Evolutionary conservation across 2,888 invertebrate genomes (phyloP).

Genomic region (Drosophila infuscata): DNA sequence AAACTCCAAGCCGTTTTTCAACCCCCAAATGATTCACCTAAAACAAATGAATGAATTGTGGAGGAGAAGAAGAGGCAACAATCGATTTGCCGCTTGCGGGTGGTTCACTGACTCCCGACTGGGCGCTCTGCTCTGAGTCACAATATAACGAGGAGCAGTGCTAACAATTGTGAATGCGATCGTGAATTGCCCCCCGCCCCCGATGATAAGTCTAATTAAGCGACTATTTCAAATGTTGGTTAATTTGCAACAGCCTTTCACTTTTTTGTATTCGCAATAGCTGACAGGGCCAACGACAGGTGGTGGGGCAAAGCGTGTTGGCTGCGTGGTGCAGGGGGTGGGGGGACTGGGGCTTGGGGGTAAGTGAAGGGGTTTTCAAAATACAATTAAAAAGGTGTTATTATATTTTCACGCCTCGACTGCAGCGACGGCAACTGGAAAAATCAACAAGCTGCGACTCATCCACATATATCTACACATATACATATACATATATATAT

Average conservation of each 20-base stretch:
- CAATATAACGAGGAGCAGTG: conserved; percentile 46
- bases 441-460: conserved; percentile 61
- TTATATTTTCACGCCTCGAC: conserved; percentile 81
- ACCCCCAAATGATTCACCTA: not conserved
- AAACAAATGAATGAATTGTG: conserved; percentile 15
- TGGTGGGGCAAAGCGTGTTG: too few relatives aligned
- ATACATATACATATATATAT: not conserved
- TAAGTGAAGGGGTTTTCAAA: conserved; percentile 36
- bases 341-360: not conserved
- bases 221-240: conserved; percentile 54
- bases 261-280: conserved; percentile 36
- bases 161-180: conserved; percentile 51
- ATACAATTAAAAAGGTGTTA: conserved; percentile 76
- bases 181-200: conserved; percentile 41
- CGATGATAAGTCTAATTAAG: conserved; percentile 75
- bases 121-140: conserved; percentile 36
- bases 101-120: conserved; percentile 35
- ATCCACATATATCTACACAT: conserved; percentile 1
- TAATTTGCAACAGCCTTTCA: conserved; percentile 68
- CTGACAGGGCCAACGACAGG: not conserved
- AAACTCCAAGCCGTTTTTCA: not conserved
- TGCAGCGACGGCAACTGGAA: conserved; percentile 55
- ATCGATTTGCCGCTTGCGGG: conserved; percentile 5
- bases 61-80: not conserved
- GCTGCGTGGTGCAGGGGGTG: not conserved